Conservation (phyloP, 2,888 invertebrate genomes). For the Lasioglossum marginatum region DNA sequence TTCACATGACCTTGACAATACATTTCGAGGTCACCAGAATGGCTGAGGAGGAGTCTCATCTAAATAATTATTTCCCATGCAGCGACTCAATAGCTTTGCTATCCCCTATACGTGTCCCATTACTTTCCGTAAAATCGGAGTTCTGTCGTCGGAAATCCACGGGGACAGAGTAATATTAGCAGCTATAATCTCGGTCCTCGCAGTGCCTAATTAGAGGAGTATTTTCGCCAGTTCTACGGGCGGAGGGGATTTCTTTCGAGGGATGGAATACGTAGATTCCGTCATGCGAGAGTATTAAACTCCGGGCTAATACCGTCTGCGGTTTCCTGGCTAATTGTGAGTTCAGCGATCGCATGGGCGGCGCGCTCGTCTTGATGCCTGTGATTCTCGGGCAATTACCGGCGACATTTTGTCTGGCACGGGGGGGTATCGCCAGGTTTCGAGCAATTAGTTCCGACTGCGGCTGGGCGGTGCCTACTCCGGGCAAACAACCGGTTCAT, state of each 20-base stretch:
- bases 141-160: no score
- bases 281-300: not conserved
- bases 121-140: no score
- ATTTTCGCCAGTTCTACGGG: not conserved
- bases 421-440: conserved; percentile 3
- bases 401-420: conserved; percentile 12
- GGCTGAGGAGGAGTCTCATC: no score
- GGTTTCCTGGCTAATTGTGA: conserved; percentile 1
- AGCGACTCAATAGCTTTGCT: no score
- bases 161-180: not conserved
- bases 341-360: not conserved
- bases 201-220: not conserved
- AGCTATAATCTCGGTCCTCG: not conserved
- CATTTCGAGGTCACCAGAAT: no score
- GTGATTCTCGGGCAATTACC: conserved; percentile 26
- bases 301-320: not conserved
- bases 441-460: conserved; percentile 20
- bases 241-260: not conserved
- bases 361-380: not conserved
- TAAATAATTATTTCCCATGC: no score
- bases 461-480: conserved; percentile 2
- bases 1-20: no score
- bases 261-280: not conserved
- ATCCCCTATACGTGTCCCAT: no score
- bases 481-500: conserved; percentile 28